A percentile compares a stretch with the other conserved stretches of the same genome.
These are phyloP conservation scores for Chironomus tentans DNA, from an alignment of 2,888 invertebrate species.

Conservation along the genomic window DNA sequence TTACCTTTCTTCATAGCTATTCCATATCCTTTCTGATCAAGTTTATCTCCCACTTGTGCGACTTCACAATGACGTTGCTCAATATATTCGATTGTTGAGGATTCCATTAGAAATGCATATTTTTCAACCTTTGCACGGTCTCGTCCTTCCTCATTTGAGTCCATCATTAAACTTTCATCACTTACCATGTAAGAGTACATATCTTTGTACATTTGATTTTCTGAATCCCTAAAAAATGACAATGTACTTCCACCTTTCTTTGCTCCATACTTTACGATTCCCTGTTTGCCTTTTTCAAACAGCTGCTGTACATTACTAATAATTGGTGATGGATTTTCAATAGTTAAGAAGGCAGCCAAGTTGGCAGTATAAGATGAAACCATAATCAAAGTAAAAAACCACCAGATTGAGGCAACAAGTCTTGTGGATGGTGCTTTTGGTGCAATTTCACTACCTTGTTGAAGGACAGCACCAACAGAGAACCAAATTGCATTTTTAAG, in stretches of 20 bases:
- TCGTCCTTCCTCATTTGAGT: conserved; percentile 78
- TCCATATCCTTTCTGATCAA: conserved; percentile 92
- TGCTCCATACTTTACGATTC: conserved; percentile 81
- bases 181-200: conserved; percentile 98
- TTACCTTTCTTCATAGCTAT: conserved; percentile 86
- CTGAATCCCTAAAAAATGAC: conserved; percentile 90
- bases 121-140: conserved; percentile 76
- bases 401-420: conserved; percentile 85
- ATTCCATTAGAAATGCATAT: conserved; percentile 97
- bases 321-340: conserved; percentile 57
- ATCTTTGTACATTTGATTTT: conserved; percentile 83
- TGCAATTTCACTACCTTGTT: conserved; percentile 81
- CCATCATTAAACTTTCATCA: conserved; percentile 47
- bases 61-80: conserved; percentile 84
- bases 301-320: conserved; percentile 77
- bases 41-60: conserved; percentile 81
- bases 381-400: conserved; percentile 94
- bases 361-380: conserved; percentile 95
- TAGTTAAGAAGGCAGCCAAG: conserved; percentile 40
- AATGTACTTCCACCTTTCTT: conserved; percentile 88
- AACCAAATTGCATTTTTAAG: conserved; percentile 91
- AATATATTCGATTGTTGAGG: conserved; percentile 90
- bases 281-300: conserved; percentile 57
- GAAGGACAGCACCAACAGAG: conserved; percentile 75
- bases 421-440: conserved; percentile 84